Evolutionary conservation across 1,140 invertebrate genomes (phyloP), one percentile per base, ranked within the genome.

Genomic region (Cyclargus thomasi): DNA sequence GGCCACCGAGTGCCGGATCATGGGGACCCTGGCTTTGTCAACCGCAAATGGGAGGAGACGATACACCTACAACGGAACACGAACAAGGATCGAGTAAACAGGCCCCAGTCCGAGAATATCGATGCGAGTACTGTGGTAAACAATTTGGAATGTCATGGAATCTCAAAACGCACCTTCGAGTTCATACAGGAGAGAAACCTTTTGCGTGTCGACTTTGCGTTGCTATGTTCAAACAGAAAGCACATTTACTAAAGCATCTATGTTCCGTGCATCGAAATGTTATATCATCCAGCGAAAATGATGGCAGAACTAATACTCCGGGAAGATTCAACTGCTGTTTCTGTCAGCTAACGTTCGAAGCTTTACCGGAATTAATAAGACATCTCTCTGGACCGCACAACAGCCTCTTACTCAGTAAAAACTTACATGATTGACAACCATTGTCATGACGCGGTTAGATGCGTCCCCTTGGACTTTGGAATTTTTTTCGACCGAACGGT

Each of bases 121-220:
- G 95, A 57, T 97, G 96, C 80, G 95, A 94, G 81, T 97, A 97
- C 84, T 96, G 96, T 85, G 95, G 95, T 29, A 97, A 97, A 90
- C 95, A 96, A 82, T 97, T 97, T 79, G 95, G 95, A 39, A 96
- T 96, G 95, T 96, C 95, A 1, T 96, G 95, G 95, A 97, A 97
- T 91, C 91, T 96, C 72, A 96, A 97, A 83, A 96, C 95, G 59
- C 95, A 97, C 90, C 89, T 96, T 39, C 92, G 95, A 81, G 95
- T 97, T 16, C 96, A 97, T 80, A 97, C 96, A 0, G 96, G 96
- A 62, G 96, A 97, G 75, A 97, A 96, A 81, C 96, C 96, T 5
- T 97, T 96, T 77, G 95, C 95, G 53, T 97, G 96, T 92, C 92
- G 95, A 72, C 92, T 97, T 1, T 97, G 96, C 80, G 95, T 96